Percentiles rank a stretch among this genome's conserved stretches.
Conservation (phyloP, 1,140 invertebrate species). For the Heliconius congener region DNA sequence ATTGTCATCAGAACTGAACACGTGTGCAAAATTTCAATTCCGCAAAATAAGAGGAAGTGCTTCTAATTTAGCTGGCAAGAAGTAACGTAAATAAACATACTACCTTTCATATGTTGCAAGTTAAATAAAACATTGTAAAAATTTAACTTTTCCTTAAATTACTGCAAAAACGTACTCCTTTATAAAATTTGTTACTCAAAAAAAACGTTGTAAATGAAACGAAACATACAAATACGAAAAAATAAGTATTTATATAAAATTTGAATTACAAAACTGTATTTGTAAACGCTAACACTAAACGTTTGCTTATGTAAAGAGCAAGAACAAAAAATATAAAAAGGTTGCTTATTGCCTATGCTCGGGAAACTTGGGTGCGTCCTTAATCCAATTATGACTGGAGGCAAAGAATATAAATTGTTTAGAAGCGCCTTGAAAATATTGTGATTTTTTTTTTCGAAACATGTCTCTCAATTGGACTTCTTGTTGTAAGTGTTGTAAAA, state of each 20-base stretch:
- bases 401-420: neutral
- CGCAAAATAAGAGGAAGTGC: no score
- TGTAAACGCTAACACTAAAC: constrained; percentile 5
- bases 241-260: neutral
- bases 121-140: no score
- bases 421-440: neutral
- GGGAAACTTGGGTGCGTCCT: constrained; percentile 11
- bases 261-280: constrained; percentile 2
- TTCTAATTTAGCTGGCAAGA: no score
- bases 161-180: no score
- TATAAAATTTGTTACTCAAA: no score
- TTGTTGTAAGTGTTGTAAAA: neutral
- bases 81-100: no score
- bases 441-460: neutral
- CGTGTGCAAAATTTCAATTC: no score
- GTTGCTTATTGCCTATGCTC: constrained; percentile 12
- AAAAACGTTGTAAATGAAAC: neutral
- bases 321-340: constrained; percentile 13
- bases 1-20: no score
- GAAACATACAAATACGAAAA: neutral
- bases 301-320: neutral
- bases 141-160: no score
- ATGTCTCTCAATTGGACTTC: no score
- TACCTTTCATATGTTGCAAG: no score
- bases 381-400: constrained; percentile 13